These are phyloP conservation scores for Drosophila limbata DNA, from an alignment of 2,888 invertebrate genomes.

Conservation along the genomic window DNA sequence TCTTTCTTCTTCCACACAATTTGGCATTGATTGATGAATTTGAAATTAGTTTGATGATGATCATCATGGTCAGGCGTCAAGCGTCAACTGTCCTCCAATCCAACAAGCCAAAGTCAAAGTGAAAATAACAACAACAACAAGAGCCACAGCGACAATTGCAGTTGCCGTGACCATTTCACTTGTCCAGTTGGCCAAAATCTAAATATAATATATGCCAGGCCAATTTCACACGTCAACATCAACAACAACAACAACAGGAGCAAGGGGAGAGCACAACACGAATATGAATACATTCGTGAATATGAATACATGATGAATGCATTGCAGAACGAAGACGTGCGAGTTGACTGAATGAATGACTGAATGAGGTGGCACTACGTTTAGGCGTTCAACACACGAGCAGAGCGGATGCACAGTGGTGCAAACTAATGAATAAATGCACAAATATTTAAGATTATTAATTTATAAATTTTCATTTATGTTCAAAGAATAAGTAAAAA, in stretches of 20 bases:
- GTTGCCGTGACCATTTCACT: slow-evolving; percentile 56
- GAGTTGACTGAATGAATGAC: slow-evolving; percentile 64
- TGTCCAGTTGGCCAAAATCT: slow-evolving; percentile 49
- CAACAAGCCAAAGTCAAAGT: slow-evolving; percentile 15
- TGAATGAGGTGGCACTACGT: slow-evolving; percentile 69
- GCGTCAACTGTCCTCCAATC: slow-evolving; percentile 7
- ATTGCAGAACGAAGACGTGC: slow-evolving; percentile 56
- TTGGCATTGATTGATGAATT: slow-evolving; percentile 70
- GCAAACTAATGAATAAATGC: not conserved
- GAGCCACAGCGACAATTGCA: slow-evolving; percentile 6
- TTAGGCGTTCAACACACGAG: slow-evolving; percentile 7
- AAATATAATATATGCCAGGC: slow-evolving; percentile 33
- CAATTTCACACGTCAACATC: slow-evolving; percentile 57
- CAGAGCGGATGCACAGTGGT: slow-evolving; percentile 39
- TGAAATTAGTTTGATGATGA: slow-evolving; percentile 30
- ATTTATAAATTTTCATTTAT: too few relatives aligned
- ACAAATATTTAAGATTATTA: not conserved
- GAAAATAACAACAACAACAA: slow-evolving; percentile 24
- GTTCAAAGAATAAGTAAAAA: too few relatives aligned
- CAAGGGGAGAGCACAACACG: slow-evolving; percentile 44
- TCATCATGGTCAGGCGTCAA: slow-evolving; percentile 22
- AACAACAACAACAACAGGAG: slow-evolving; percentile 20
- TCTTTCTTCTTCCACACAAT: slow-evolving; percentile 15
- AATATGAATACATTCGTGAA: slow-evolving; percentile 58
- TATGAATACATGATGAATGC: slow-evolving; percentile 24